These are phyloP conservation scores for Eira barbara DNA, from an alignment of 2,113 vertebrate genomes.

Conservation along the genomic window DNA sequence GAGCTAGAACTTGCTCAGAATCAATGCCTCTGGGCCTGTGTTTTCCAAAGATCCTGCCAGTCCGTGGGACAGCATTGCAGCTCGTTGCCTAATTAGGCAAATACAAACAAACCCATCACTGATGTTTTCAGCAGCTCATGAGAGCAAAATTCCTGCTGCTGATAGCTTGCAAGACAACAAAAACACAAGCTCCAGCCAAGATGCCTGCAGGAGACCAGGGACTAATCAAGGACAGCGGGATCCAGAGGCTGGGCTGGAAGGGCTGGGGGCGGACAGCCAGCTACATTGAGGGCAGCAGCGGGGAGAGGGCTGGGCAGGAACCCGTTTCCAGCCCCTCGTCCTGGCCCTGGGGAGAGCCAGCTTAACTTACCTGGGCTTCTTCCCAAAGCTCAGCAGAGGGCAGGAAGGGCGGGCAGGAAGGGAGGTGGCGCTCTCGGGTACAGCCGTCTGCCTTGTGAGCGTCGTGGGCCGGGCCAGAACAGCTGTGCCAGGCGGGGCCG, in stretches of 20 bases:
- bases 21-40: slow-evolving; percentile 51
- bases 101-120: slow-evolving; percentile 84
- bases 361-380: neutral
- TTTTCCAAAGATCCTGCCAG: slow-evolving; percentile 74
- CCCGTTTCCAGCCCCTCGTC: neutral
- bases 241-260: neutral
- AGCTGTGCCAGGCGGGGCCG: neutral
- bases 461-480: neutral
- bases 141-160: slow-evolving; percentile 80
- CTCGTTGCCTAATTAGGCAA: slow-evolving; percentile 83
- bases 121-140: slow-evolving; percentile 79
- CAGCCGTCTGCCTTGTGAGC: neutral
- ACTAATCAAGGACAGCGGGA: slow-evolving; percentile 22
- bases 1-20: slow-evolving; percentile 53
- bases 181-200: slow-evolving; percentile 56
- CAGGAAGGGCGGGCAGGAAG: neutral
- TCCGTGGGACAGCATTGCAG: slow-evolving; percentile 65
- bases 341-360: neutral
- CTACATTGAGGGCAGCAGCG: neutral
- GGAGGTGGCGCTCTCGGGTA: fast-evolving
- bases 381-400: neutral
- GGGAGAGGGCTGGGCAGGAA: no score
- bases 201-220: slow-evolving; percentile 29
- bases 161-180: slow-evolving; percentile 70
- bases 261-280: neutral